Evolutionary conservation across 2,888 invertebrate genomes (phyloP).

Genomic region (Drosophila mimica): DNA sequence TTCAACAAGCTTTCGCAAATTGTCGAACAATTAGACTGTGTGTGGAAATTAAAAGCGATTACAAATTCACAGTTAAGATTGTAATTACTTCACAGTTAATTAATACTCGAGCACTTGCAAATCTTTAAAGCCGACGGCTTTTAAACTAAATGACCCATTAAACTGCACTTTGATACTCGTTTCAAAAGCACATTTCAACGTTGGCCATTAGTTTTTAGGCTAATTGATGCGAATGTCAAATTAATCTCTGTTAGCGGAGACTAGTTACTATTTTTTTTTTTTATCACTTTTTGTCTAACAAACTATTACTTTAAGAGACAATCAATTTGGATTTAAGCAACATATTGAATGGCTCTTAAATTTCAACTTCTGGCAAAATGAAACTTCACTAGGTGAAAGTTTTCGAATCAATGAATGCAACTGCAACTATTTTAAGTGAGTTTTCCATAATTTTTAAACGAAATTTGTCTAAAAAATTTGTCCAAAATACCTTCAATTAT

Average conservation of each 20-base stretch:
- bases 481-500: neutral
- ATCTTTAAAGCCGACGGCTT: conserved; percentile 7
- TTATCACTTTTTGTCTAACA: neutral
- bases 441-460: neutral
- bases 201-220: neutral
- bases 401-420: neutral
- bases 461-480: neutral
- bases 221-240: neutral
- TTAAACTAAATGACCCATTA: neutral
- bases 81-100: conserved; percentile 2
- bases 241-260: neutral
- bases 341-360: neutral
- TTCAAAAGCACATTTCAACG: neutral
- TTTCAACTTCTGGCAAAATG: neutral
- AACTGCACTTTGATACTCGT: conserved; percentile 1
- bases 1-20: conserved; percentile 3
- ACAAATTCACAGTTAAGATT: neutral
- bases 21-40: conserved; percentile 30
- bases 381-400: neutral
- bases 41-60: neutral
- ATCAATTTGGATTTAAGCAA: neutral
- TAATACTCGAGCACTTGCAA: neutral
- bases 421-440: neutral
- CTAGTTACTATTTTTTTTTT: neutral
- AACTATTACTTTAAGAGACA: neutral